phyloP scores from a whole-genome alignment of 2,888 invertebrate genomes.

The Amiota communis region DNA sequence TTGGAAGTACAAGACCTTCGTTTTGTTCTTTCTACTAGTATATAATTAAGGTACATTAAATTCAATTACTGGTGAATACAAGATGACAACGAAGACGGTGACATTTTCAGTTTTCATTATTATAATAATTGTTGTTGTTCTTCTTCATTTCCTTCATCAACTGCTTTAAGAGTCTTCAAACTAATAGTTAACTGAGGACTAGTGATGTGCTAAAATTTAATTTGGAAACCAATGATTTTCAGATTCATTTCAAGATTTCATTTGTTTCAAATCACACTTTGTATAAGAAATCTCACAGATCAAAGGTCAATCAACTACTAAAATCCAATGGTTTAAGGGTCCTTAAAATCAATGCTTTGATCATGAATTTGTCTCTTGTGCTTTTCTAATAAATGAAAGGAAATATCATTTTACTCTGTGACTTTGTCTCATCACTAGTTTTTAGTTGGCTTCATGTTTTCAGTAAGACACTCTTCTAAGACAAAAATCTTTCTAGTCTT shows the following conservation, averaged over 20 bases:
- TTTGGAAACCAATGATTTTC: not conserved
- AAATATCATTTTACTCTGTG: too few relatives aligned
- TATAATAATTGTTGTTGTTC: slow-evolving; percentile 14
- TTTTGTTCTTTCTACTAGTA: slow-evolving; percentile 43
- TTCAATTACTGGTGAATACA: slow-evolving; percentile 56
- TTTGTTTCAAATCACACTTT: too few relatives aligned
- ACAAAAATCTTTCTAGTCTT: slow-evolving; percentile 44
- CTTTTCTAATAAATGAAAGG: too few relatives aligned
- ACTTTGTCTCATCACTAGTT: too few relatives aligned
- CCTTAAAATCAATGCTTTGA: too few relatives aligned
- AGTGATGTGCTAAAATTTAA: not conserved
- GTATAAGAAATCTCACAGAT: too few relatives aligned
- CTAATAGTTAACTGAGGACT: not conserved
- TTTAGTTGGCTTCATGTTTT: too few relatives aligned
- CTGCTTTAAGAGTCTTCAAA: not conserved
- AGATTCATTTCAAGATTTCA: too few relatives aligned
- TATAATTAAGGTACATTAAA: slow-evolving; percentile 64
- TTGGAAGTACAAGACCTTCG: slow-evolving; percentile 43
- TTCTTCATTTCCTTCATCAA: not conserved
- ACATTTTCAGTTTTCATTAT: slow-evolving; percentile 15
- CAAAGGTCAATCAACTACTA: too few relatives aligned
- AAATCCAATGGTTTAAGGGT: too few relatives aligned
- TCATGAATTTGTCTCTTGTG: too few relatives aligned
- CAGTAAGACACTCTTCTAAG: not conserved
- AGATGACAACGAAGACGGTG: not conserved